These are phyloP conservation scores for Nezara viridula DNA, from an alignment of 2,888 invertebrate genomes.

Conservation along the genomic window DNA sequence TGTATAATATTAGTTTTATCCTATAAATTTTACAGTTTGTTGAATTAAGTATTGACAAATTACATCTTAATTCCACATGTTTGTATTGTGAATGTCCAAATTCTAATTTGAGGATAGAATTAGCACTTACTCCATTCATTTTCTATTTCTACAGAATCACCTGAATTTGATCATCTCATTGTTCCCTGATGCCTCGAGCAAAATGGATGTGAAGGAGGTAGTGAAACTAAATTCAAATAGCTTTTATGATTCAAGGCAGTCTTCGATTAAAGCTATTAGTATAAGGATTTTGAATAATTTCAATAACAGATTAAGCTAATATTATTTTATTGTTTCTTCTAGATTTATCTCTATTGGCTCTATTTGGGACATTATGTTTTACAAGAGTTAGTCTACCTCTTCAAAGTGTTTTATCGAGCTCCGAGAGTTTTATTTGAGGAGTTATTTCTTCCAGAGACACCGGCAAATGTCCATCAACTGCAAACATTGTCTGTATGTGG, in stretches of 20 bases:
- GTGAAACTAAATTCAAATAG: background rate
- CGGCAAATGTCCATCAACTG: slow-evolving; percentile 69
- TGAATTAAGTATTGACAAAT: background rate
- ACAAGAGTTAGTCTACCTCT: slow-evolving; percentile 65
- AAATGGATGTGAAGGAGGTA: slow-evolving; percentile 20
- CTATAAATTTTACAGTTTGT: background rate
- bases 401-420: slow-evolving; percentile 70
- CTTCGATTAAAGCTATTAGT: background rate
- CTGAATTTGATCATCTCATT: slow-evolving; percentile 17
- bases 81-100: background rate
- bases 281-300: background rate
- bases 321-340: slow-evolving; percentile 60
- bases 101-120: background rate
- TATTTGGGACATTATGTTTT: slow-evolving; percentile 65
- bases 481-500: slow-evolving; percentile 80
- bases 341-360: slow-evolving; percentile 66
- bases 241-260: slow-evolving; percentile 37
- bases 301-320: slow-evolving; percentile 55
- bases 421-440: slow-evolving; percentile 74
- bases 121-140: background rate
- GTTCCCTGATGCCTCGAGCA: background rate
- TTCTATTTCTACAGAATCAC: slow-evolving; percentile 31
- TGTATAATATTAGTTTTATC: background rate
- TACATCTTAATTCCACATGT: background rate
- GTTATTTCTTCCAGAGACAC: slow-evolving; percentile 72